Conservation (phyloP, 2,113 vertebrate species). For the Aptenodytes patagonicus region DNA sequence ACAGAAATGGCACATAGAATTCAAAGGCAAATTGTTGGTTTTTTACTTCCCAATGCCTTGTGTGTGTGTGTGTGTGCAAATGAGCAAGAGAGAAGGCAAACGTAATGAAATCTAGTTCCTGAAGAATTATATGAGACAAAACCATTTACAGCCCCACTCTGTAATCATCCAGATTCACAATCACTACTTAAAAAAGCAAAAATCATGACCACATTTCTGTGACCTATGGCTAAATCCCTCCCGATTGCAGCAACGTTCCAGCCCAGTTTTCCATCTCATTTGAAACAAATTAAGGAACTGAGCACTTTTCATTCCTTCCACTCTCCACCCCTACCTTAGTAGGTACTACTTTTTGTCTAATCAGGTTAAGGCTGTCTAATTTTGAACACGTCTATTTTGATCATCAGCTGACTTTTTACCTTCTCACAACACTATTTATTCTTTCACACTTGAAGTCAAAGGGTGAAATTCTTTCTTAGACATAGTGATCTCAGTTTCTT, state of each 20-base stretch:
- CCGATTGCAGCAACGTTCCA: not conserved
- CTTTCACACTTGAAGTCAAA: not conserved
- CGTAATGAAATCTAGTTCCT: not conserved
- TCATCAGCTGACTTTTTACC: not conserved
- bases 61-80: not conserved
- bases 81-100: not conserved
- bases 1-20: not conserved
- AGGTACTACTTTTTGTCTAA: not conserved
- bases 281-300: not conserved
- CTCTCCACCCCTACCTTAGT: not conserved
- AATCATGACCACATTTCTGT: not conserved
- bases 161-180: not conserved
- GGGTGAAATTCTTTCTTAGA: not conserved
- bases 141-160: not conserved
- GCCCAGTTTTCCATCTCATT: not conserved
- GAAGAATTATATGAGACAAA: not conserved
- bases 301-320: not conserved
- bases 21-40: not conserved
- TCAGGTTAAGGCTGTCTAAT: not conserved
- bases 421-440: not conserved
- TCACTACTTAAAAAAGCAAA: not conserved
- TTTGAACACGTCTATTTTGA: not conserved
- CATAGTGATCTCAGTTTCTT: not conserved
- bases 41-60: not conserved
- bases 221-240: not conserved